phyloP scores from a whole-genome alignment of 2,888 invertebrate genomes.

The Teinopalpus imperialis region DNA sequence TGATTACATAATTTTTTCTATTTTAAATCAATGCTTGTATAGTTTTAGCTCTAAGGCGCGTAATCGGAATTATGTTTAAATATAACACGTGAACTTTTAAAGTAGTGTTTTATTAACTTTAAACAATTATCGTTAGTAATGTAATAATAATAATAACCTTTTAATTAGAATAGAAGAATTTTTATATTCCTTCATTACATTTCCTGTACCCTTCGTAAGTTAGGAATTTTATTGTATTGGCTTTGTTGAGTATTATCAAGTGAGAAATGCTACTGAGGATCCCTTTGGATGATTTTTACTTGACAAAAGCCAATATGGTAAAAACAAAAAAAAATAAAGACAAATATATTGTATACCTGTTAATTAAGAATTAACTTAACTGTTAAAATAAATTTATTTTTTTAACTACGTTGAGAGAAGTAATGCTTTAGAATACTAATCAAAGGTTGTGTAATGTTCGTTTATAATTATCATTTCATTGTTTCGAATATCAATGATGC shows the following conservation, averaged over 20 bases:
- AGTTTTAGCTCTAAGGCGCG: too few species aligned
- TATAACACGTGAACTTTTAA: constrained; percentile 39
- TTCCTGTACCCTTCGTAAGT: constrained; percentile 56
- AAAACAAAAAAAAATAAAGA: constrained; percentile 11
- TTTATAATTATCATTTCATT: constrained; percentile 2
- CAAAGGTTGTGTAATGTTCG: constrained; percentile 25
- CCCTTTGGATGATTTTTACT: too few species aligned
- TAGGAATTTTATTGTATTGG: constrained; percentile 22
- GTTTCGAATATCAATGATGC: neutral
- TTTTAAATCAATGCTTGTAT: too few species aligned
- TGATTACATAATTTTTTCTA: too few species aligned
- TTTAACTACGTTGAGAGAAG: constrained; percentile 29
- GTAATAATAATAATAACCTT: too few species aligned
- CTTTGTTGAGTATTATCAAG: too few species aligned
- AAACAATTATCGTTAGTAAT: constrained; percentile 42
- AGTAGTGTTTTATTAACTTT: constrained; percentile 52
- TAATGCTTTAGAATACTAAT: constrained; percentile 25
- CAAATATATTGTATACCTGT: constrained; percentile 15
- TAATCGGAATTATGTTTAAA: too few species aligned
- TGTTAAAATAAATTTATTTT: constrained; percentile 29
- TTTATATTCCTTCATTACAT: constrained; percentile 71
- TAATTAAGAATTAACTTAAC: constrained; percentile 18
- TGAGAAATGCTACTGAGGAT: too few species aligned
- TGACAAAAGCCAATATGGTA: constrained; percentile 1
- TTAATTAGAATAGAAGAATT: constrained; percentile 37